Evolutionary conservation across 2,113 vertebrate species (phyloP).

Genomic region (Ia io): DNA sequence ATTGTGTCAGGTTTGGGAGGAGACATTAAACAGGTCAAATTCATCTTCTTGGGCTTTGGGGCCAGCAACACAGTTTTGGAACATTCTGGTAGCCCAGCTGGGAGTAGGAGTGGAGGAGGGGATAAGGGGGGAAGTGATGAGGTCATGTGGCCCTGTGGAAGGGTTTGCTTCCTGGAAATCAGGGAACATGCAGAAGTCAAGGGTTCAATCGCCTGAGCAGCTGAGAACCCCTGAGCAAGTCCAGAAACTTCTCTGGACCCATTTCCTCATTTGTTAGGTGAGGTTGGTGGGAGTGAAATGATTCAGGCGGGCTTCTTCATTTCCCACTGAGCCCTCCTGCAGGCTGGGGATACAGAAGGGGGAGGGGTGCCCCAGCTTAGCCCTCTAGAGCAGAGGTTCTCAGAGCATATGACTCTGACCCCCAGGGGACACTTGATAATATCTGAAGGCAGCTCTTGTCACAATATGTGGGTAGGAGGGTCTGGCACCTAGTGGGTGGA

Average conservation of each 20-base stretch:
- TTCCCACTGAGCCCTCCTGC: neutral
- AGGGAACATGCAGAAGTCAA: neutral
- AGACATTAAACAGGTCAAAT: neutral
- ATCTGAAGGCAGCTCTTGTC: neutral
- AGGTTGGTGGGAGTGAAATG: neutral
- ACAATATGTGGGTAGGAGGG: neutral
- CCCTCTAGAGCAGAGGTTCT: neutral
- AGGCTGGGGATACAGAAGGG: neutral
- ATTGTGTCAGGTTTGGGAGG: neutral
- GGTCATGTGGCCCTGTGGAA: fast-evolving
- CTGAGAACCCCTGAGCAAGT: neutral
- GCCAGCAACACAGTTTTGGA: neutral
- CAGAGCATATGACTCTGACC: neutral
- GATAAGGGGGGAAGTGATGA: fast-evolving
- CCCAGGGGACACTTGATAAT: neutral
- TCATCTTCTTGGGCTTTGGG: neutral
- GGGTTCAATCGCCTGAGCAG: neutral
- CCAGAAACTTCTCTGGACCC: neutral
- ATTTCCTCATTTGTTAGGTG: neutral
- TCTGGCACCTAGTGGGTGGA: neutral
- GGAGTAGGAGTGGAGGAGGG: neutral
- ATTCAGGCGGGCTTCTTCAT: neutral
- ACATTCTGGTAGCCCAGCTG: neutral
- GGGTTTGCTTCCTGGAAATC: no score
- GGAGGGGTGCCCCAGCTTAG: neutral